These are phyloP conservation scores for Acleris literana DNA, from an alignment of 2,888 invertebrate species.

Conservation along the genomic window DNA sequence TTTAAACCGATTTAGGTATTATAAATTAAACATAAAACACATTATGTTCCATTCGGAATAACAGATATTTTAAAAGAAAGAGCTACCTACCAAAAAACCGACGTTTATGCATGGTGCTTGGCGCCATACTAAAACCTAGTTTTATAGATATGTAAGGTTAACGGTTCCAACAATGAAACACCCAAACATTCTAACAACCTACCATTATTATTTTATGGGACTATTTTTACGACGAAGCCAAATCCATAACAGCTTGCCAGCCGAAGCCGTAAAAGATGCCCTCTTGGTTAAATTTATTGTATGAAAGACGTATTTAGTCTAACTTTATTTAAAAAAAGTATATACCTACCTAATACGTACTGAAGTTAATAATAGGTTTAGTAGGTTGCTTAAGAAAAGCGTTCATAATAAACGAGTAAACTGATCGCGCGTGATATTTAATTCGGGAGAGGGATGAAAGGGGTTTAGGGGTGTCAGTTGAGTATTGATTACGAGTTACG, in stretches of 20 bases:
- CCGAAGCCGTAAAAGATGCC: constrained; percentile 24
- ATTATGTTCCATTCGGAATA: no score
- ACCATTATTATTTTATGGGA: constrained; percentile 39
- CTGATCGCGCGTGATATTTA: constrained; percentile 37
- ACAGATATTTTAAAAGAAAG: no score
- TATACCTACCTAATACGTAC: not conserved
- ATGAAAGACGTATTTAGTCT: constrained; percentile 1
- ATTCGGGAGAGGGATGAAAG: constrained; percentile 36
- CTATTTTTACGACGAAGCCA: constrained; percentile 48
- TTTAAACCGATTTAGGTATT: no score
- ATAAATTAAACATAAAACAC: not conserved
- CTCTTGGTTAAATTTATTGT: constrained; percentile 18
- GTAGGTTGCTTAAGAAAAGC: no score
- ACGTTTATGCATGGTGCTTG: constrained; percentile 1
- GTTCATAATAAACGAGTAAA: constrained; percentile 2
- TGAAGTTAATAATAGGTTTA: no score
- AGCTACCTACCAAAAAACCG: no score
- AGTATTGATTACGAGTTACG: constrained; percentile 62
- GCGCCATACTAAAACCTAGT: constrained; percentile 34
- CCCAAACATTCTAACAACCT: constrained; percentile 34
- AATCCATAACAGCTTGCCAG: constrained; percentile 37
- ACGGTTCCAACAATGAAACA: constrained; percentile 32
- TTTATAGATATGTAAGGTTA: constrained; percentile 31
- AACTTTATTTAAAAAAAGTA: not conserved
- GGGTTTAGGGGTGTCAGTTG: constrained; percentile 45